Base-by-base conservation (phyloP, 2,113 vertebrate species). In the Haliaeetus leucogaster region DNA sequence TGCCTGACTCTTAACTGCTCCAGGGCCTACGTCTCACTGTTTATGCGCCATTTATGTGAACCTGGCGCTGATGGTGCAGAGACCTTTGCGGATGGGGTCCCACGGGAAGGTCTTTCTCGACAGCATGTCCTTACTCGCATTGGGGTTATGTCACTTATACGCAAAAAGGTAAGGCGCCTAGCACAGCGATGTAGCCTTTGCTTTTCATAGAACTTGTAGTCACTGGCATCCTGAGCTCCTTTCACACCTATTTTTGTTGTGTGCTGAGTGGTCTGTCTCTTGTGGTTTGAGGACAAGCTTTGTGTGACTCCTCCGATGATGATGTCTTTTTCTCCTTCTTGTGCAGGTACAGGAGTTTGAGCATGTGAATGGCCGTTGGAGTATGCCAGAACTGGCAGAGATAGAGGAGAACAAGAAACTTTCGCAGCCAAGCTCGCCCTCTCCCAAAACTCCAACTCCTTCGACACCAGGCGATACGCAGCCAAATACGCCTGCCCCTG, bases 11-110 rank as follows among this genome's bases (percentile, higher is more conserved):
- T 23, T 32, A 34, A 56, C 68, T 23, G 14, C 76, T 82, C 13
- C 93, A 99, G 99, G 98, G 99, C 99, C 45, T 99, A 99, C 1
- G 99, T 99, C 42, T 99, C 99, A 0, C 98, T 99, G 19, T 99
- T 99, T 97, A 99, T 99, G 99, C 98, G 99, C 65, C 99, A 99
- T 94, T 98, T 99, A 36, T 99, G 99, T 97, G 99, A 99, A 88
- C 99, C 99, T 1, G 99, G 99, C 36, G 99, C 99, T 20, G 99
- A 99, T 52, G 99, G 99, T 45, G 99, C 99, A 2, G 99, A 99
- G 96, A 99, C 99, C 4, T 99, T 99, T 91, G 99, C 99, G 26
- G 99, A 99, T 45, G 99, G 99, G 2, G 99, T 99, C 58, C 99
- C 99, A 9, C 98, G 99, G 36, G 99, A 99, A 97, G 99, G 99